Evolutionary conservation across 2,888 invertebrate genomes (phyloP).

Genomic region (Exephanes ischioxanthus): DNA sequence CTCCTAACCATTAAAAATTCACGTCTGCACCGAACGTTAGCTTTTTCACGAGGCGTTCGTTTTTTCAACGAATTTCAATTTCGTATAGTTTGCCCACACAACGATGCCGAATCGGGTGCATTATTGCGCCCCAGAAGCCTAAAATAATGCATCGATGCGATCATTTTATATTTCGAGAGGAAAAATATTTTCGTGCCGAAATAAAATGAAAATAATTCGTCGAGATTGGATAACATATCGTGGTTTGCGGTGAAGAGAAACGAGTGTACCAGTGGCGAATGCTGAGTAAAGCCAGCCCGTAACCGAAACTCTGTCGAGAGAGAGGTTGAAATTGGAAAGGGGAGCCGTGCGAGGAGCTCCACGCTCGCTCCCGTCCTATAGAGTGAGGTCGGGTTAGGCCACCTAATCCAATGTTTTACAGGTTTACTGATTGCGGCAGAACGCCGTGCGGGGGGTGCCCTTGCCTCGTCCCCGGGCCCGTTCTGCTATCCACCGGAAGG

Average conservation of each 20-base stretch:
- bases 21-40: not conserved
- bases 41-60: not conserved
- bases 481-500: conserved; percentile 24
- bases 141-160: not conserved
- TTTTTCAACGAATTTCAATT: not conserved
- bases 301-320: conserved; percentile 48
- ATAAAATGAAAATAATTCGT: conserved; percentile 71
- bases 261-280: conserved; percentile 46
- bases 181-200: not conserved
- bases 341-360: conserved; percentile 56
- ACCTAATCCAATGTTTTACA: conserved; percentile 82
- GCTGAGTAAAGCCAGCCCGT: conserved; percentile 25
- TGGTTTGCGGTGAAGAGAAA: conserved; percentile 65
- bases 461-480: conserved; percentile 43
- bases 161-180: not conserved
- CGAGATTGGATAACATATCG: conserved; percentile 73
- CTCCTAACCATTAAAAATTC: not conserved
- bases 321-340: conserved; percentile 72
- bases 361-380: conserved; percentile 9
- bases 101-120: not conserved
- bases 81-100: not conserved
- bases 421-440: conserved; percentile 80
- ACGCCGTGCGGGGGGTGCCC: conserved; percentile 58
- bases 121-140: not conserved
- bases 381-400: conserved; percentile 74